Evolutionary conservation across 23 tunicate species (phyloP).

Genomic region (Phallusia fumigata): DNA sequence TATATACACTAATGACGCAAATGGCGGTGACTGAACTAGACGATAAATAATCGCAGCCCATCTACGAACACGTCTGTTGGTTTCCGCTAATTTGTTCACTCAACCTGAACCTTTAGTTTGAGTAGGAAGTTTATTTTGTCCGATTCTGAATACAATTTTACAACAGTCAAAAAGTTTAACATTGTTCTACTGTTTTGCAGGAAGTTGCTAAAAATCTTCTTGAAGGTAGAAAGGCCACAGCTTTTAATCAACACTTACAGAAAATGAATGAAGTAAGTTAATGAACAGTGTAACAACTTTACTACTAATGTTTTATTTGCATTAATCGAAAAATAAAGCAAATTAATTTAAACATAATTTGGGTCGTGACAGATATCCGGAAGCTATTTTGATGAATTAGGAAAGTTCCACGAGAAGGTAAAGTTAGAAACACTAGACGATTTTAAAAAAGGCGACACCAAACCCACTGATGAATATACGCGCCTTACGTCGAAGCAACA

Average conservation of each 20-base stretch:
- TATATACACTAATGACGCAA: too few species aligned
- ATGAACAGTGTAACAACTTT: too few species aligned
- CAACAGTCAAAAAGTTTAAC: too few species aligned
- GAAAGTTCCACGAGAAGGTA: not conserved
- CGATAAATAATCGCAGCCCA: too few species aligned
- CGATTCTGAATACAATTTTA: too few species aligned
- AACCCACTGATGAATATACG: not conserved
- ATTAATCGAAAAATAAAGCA: not conserved
- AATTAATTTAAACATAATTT: not conserved
- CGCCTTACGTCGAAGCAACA: not conserved
- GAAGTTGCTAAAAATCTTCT: not conserved
- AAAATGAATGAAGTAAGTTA: not conserved
- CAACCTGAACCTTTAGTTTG: too few species aligned
- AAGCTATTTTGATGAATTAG: not conserved
- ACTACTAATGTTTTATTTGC: not conserved
- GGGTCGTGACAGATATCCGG: not conserved
- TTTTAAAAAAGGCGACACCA: not conserved
- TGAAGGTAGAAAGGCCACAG: not conserved
- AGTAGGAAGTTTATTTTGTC: too few species aligned
- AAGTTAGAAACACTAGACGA: not conserved
- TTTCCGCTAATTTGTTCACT: too few species aligned
- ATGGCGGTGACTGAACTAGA: too few species aligned
- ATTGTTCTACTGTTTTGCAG: not conserved
- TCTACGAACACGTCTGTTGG: too few species aligned
- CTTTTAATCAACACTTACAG: not conserved